A percentile compares a stretch with the other conserved stretches of the same genome.
Evolutionary conservation across 2,888 invertebrate genomes (phyloP).

Genomic region (Agrilus cyanescens): DNA sequence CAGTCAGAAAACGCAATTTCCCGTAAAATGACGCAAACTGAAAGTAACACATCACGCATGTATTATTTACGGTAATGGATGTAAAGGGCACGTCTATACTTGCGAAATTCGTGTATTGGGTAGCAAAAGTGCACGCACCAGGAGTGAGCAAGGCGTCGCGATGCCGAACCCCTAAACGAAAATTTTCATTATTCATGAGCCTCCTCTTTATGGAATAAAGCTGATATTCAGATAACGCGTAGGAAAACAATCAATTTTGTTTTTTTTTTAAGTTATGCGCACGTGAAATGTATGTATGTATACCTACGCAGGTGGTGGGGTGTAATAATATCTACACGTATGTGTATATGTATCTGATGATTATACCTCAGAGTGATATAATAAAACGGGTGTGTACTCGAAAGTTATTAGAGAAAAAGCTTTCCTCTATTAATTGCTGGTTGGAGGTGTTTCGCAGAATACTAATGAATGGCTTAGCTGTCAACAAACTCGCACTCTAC

Average conservation of each 20-base stretch:
- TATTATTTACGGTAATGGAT: conserved; percentile 25
- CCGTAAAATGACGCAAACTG: conserved; percentile 24
- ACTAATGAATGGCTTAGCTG: too few relatives aligned
- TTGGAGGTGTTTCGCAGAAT: too few relatives aligned
- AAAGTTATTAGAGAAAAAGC: too few relatives aligned
- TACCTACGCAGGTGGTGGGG: too few relatives aligned
- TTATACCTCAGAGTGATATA: conserved; percentile 14
- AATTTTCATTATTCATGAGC: conserved; percentile 22
- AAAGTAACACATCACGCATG: conserved; percentile 19
- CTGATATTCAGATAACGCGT: conserved; percentile 19
- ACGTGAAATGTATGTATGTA: conserved; percentile 2
- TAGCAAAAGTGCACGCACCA: conserved; percentile 12
- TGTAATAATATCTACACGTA: conserved; percentile 9
- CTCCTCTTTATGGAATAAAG: conserved; percentile 21
- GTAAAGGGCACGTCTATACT: conserved; percentile 17
- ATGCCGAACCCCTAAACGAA: conserved; percentile 21
- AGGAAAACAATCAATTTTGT: conserved; percentile 17
- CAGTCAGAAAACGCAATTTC: background rate
- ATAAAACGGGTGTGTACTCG: conserved; percentile 15
- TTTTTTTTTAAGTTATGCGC: conserved; percentile 11
- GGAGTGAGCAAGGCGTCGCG: conserved; percentile 14
- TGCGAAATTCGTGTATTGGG: conserved; percentile 14
- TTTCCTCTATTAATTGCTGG: too few relatives aligned
- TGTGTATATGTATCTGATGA: conserved; percentile 13
- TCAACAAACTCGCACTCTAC: too few relatives aligned